phyloP scores from a whole-genome alignment of 2,888 invertebrate species.

The Ceramica pisi region DNA sequence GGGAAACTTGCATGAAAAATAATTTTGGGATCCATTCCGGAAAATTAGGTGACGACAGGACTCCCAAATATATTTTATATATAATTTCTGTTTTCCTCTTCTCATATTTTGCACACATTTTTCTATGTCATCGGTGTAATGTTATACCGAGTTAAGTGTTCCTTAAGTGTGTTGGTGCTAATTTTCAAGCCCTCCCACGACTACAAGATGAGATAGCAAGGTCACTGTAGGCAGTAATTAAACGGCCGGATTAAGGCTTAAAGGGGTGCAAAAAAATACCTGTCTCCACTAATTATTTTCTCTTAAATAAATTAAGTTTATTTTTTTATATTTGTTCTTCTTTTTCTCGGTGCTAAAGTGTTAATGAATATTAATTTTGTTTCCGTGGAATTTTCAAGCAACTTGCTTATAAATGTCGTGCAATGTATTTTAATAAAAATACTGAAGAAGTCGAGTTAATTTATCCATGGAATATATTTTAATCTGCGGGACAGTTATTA shows the following conservation, averaged over 20 bases:
- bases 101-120: background rate
- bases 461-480: constrained; percentile 23
- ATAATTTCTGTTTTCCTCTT: background rate
- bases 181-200: constrained; percentile 7
- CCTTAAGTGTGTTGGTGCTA: background rate
- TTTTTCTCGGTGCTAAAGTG: constrained; percentile 32
- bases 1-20: background rate
- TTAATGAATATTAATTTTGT: constrained; percentile 58
- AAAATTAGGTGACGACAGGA: background rate
- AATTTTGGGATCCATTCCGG: background rate
- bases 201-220: constrained; percentile 30
- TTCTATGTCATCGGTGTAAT: background rate
- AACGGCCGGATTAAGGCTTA: constrained; percentile 39
- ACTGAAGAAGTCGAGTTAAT: constrained; percentile 12
- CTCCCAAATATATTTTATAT: background rate
- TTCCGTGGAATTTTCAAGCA: constrained; percentile 42
- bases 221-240: constrained; percentile 46
- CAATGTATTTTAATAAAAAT: constrained; percentile 39
- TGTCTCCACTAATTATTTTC: constrained; percentile 55
- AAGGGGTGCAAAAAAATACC: constrained; percentile 57
- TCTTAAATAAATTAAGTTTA: constrained; percentile 53
- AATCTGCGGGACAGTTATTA: background rate
- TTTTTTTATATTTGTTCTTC: constrained; percentile 52
- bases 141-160: background rate
- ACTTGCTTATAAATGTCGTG: constrained; percentile 49